Base-by-base conservation (phyloP, 2,797 vertebrate genomes). In the Masticophis lateralis region DNA sequence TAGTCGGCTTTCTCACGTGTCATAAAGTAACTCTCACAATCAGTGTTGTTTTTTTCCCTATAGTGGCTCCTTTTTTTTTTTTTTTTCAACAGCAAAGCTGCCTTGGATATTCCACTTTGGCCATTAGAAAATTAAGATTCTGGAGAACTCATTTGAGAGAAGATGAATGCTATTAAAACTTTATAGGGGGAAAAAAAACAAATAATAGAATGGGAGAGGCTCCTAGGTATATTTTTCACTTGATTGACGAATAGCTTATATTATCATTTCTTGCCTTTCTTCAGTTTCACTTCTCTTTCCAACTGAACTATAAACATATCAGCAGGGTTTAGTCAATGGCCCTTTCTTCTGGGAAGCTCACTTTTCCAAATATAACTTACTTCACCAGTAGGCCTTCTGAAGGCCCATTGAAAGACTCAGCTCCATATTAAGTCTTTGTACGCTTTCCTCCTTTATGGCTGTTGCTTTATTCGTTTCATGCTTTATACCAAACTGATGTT, bases 81-180 rank as follows among this genome's bases (percentile, higher is more conserved):
- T 32, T 89, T 69, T 53, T 53, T 94, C 69, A 37, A 92, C 91
- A 94, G 92, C 92, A 79, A 93, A 86, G 79, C 89, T 86, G 93
- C 95, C 91, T 94, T 3, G 10, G 87, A 83, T 96, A 93, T 96
- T 97, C 95, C 95, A 92, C 94, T 97, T 96, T 95, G 96, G 95
- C 97, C 95, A 94, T 95, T 96, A 96, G 94, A 96, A 97, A 96
- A 97, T 94, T 95, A 47, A 96, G 95, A 94, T 96, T 86, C 43
- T 43, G 59, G 89, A 66, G 91, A 97, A 92, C 28, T 92, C 93
- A 18, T 87, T 94, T 93, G 61, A 90, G 93, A 95, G 95, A 97
- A 97, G 94, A 93, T 92, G 96, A 96, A 94, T 0, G 1, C 92
- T 92, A 88, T 91, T 95, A 94, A 94, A 93, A 93, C 57, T 91